Evolutionary conservation across 1,140 invertebrate species (phyloP).

Genomic region (Bombus fervidus): DNA sequence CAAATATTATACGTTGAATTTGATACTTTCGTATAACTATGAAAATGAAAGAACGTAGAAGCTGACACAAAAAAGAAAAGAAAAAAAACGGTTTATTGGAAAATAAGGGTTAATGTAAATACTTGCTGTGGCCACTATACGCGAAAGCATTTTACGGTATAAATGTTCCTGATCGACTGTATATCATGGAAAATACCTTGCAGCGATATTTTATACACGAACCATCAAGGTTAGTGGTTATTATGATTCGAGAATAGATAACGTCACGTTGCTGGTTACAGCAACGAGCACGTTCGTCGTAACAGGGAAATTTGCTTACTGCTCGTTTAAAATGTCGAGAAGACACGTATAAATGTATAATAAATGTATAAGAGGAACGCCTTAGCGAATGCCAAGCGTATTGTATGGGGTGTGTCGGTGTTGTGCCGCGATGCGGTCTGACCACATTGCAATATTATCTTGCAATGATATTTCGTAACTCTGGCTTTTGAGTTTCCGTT

Average conservation of each 20-base stretch:
- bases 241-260: constrained; percentile 48
- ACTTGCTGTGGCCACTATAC: no score
- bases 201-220: no score
- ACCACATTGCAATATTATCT: constrained; percentile 49
- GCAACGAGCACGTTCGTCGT: constrained; percentile 25
- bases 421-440: constrained; percentile 43
- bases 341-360: neutral
- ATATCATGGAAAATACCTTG: no score
- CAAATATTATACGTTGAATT: no score
- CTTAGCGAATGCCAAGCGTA: constrained; percentile 15
- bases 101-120: no score
- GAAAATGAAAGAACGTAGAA: no score
- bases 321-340: neutral
- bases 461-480: constrained; percentile 33
- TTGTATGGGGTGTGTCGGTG: constrained; percentile 36
- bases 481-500: neutral
- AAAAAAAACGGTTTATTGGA: no score
- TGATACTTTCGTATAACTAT: no score
- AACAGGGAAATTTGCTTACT: neutral
- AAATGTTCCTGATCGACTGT: no score
- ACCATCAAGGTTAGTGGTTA: no score
- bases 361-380: neutral
- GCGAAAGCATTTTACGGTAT: no score
- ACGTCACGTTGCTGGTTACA: constrained; percentile 7
- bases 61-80: no score